Evolutionary conservation across 53 echinoderm and acorn worm species (phyloP), one percentile per base, ranked within the genome.

Genomic region (Patiria pectinifera): DNA sequence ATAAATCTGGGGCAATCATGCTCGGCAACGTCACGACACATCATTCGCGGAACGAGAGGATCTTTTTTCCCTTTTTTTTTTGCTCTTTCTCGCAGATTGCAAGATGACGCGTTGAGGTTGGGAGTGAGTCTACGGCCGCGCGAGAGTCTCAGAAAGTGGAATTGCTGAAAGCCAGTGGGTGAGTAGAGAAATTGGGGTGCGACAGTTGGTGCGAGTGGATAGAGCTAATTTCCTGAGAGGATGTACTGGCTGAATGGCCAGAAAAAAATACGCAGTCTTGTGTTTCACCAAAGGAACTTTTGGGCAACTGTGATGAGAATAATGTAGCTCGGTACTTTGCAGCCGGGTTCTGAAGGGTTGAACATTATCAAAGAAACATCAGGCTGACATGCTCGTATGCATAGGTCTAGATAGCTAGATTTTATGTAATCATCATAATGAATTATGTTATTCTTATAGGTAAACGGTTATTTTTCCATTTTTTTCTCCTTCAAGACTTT

Each of bases 1-100:
- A 85, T 85, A 85, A 85, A 85, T 85, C 85, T 61, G 63, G 70
- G 63, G 46, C 85, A 66, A 43, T 47, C 21, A 6, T 4, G 22
- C 74, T 22, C 49, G 48, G 22, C 59, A 15, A 59, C 62, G 61
- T 18, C 10, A 6, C 7, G 21, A 8, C 44, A 45, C 45, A 45
- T 44, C 63, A 19, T 44, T 35, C 9, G 45, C 66, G 66, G 8
- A 11, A 9, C 15, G 46, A 48, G 19, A 53, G 53, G 53, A 53
- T 53, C 8, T 53, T 53, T 5, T 53, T 53, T 5, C 2, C 2
- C 0, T 11, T 3, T 53, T 53, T 5, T 53, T 53, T 5, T 8
- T 53, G 53, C 46, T 3, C 43, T 14, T 15, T 79, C 79, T 46
- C 11, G 25, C 25, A 79, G 45, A 46, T 45, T 13, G 79, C 15